A percentile compares a stretch with the other conserved stretches of the same genome.
phyloP scores from a whole-genome alignment of 2,113 vertebrate species.

The Triplophysa rosa region DNA sequence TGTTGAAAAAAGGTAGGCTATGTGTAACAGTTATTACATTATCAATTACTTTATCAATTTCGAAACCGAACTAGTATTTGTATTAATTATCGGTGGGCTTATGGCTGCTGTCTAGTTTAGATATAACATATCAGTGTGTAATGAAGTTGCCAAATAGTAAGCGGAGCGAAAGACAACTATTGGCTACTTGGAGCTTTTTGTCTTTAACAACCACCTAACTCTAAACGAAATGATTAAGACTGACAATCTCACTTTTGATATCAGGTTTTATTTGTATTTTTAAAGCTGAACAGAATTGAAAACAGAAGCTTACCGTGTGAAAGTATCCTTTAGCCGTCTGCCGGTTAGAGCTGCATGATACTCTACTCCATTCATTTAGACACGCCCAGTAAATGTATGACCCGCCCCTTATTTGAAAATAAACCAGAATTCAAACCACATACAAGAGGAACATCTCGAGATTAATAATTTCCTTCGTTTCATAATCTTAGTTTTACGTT shows the following conservation, averaged over 20 bases:
- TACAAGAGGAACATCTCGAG: background rate
- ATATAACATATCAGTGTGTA: background rate
- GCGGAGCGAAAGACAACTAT: too few relatives aligned
- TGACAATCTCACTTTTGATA: background rate
- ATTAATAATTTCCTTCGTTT: background rate
- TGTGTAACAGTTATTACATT: too few relatives aligned
- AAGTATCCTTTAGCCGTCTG: slow-evolving; percentile 55
- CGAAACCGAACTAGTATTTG: background rate
- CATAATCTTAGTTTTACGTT: too few relatives aligned
- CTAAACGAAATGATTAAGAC: background rate
- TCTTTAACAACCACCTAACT: background rate
- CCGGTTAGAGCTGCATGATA: slow-evolving; percentile 44
- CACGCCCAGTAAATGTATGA: slow-evolving; percentile 49
- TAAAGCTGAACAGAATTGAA: background rate
- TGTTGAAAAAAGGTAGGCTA: background rate
- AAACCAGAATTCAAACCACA: background rate
- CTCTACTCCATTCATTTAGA: slow-evolving; percentile 52
- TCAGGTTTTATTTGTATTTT: background rate
- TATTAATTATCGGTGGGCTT: background rate
- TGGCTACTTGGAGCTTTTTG: background rate
- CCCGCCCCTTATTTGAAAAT: slow-evolving; percentile 34
- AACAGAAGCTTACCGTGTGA: slow-evolving; percentile 49
- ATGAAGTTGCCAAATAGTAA: slow-evolving; percentile 4
- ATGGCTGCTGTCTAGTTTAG: background rate
- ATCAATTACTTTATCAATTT: background rate